Conservation (phyloP, 2,888 invertebrate species). For the Drosophila bunnanda region DNA sequence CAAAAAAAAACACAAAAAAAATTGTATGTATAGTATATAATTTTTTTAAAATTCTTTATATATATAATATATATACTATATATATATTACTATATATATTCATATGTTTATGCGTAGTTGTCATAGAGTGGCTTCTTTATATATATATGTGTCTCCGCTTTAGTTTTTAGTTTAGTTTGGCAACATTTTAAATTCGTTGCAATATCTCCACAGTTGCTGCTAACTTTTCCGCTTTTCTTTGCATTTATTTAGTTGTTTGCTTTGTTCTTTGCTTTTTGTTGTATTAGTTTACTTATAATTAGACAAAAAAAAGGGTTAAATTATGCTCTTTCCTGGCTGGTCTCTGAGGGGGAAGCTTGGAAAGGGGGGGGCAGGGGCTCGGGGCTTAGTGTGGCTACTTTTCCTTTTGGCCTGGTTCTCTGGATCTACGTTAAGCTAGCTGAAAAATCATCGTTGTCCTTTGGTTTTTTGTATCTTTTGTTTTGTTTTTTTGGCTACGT, state of each 20-base stretch:
- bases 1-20: conserved; percentile 46
- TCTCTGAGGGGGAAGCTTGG: conserved; percentile 18
- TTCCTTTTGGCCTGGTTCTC: conserved; percentile 27
- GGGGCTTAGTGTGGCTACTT: conserved; percentile 3
- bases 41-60: conserved; percentile 52
- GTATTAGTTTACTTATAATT: conserved; percentile 74
- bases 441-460: conserved; percentile 32
- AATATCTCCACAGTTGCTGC: conserved; percentile 76
- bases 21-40: conserved; percentile 46
- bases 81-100: conserved; percentile 41
- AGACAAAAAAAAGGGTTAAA: conserved; percentile 64
- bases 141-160: conserved; percentile 51
- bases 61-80: conserved; percentile 49
- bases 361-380: background rate
- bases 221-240: conserved; percentile 53
- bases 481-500: conserved; percentile 34
- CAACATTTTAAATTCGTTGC: conserved; percentile 80
- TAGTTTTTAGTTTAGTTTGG: conserved; percentile 75
- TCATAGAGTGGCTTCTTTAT: conserved; percentile 52
- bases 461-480: conserved; percentile 4
- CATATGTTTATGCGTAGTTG: conserved; percentile 40
- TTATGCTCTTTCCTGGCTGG: conserved; percentile 31
- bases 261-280: conserved; percentile 2
- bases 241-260: conserved; percentile 8
- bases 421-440: conserved; percentile 45